Evolutionary conservation across 2,888 invertebrate species (phyloP).

Genomic region (Apamea crenata): DNA sequence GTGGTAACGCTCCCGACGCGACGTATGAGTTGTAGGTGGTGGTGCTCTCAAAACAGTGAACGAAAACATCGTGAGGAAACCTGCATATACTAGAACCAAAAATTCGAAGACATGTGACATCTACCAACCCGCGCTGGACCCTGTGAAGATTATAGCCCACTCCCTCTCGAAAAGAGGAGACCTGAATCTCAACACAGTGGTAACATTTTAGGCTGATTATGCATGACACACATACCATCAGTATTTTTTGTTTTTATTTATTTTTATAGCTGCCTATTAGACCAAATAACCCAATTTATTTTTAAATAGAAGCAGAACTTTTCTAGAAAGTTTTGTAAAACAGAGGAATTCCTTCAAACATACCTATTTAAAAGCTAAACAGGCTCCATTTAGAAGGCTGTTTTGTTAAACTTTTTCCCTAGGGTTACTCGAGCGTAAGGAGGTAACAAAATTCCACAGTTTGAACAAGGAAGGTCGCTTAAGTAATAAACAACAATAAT

Average conservation of each 20-base stretch:
- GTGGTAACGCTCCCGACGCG: too few relatives aligned
- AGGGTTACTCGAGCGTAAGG: background rate
- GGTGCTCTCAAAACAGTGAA: too few relatives aligned
- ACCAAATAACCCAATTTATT: background rate
- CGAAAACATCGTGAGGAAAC: too few relatives aligned
- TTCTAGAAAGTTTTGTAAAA: background rate
- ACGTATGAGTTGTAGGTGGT: too few relatives aligned
- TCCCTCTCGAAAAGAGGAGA: background rate
- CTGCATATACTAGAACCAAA: too few relatives aligned
- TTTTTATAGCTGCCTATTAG: background rate
- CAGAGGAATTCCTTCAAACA: background rate
- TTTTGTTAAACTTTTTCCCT: background rate
- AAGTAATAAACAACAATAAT: constrained; percentile 15
- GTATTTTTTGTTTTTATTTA: background rate
- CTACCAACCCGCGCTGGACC: too few relatives aligned
- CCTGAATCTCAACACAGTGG: background rate
- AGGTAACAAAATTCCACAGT: background rate
- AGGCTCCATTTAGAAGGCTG: background rate
- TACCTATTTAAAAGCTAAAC: background rate
- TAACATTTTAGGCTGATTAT: background rate
- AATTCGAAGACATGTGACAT: too few relatives aligned
- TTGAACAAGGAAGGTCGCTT: background rate
- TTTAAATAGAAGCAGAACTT: background rate
- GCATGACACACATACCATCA: background rate
- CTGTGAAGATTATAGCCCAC: too few relatives aligned